phyloP scores from a whole-genome alignment of 2,113 vertebrate genomes.

The Syngnathus scovelli region DNA sequence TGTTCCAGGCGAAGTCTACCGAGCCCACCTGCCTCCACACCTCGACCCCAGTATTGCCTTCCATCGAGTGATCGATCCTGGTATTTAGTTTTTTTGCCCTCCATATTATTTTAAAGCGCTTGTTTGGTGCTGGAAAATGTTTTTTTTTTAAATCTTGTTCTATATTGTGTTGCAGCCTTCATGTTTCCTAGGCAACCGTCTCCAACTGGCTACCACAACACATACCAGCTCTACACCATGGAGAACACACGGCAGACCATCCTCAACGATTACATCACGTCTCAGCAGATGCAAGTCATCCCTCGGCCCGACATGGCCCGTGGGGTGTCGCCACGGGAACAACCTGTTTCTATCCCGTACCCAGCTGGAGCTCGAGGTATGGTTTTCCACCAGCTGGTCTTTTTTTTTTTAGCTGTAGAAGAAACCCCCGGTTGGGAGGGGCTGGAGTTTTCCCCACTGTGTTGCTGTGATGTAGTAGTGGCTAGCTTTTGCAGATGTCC shows the following conservation, averaged over 20 bases:
- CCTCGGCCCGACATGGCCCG: slow-evolving; percentile 83
- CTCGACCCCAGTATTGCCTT: slow-evolving; percentile 86
- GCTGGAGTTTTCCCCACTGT: slow-evolving; percentile 44
- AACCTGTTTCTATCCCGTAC: slow-evolving; percentile 82
- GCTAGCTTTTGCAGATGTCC: slow-evolving; percentile 78
- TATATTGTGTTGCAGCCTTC: slow-evolving; percentile 76
- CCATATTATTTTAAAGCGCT: not conserved
- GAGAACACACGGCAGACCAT: slow-evolving; percentile 98
- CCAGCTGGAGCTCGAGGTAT: slow-evolving; percentile 82
- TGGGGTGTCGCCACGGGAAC: slow-evolving; percentile 88
- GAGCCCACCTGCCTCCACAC: slow-evolving; percentile 83
- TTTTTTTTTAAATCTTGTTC: slow-evolving; percentile 6
- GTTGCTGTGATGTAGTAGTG: slow-evolving; percentile 65
- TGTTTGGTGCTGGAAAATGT: not conserved
- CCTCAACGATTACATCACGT: slow-evolving; percentile 98
- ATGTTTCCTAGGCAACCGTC: slow-evolving; percentile 94
- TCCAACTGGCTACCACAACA: slow-evolving; percentile 90
- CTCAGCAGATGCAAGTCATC: slow-evolving; percentile 97
- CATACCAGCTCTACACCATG: slow-evolving; percentile 97
- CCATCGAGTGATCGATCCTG: slow-evolving; percentile 87
- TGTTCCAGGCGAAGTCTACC: slow-evolving; percentile 81
- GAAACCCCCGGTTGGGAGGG: slow-evolving; percentile 20
- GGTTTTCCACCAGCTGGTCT: slow-evolving; percentile 33
- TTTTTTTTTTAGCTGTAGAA: slow-evolving; percentile 22
- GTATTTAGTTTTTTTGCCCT: slow-evolving; percentile 55